Evolutionary conservation across 2,888 invertebrate species (phyloP), one percentile per base, ranked within the genome.

Genomic region (Reticulitermes lucifugus): DNA sequence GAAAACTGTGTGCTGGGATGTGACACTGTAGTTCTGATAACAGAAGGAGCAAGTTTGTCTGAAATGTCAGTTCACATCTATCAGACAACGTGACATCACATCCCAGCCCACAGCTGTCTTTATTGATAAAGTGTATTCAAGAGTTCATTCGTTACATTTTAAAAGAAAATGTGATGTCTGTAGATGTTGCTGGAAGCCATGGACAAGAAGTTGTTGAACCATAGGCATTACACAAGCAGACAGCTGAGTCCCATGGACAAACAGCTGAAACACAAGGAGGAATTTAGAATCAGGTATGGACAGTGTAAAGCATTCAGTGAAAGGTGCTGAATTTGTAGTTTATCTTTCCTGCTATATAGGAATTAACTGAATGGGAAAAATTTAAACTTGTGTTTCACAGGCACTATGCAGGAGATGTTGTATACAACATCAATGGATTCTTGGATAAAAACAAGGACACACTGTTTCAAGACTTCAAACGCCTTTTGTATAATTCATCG

Each of bases 371-470:
- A 4, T 55, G 5, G 14, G 14, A 55, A 55, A 12, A 55, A 55
- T 5, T 55, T 55, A 55, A 55, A 55, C 14, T 55, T 55, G 55
- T 65, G 9, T 65, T 77, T 21, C 22, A 46, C 46, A 94, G 94
- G 22, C 99, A 99, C 91, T 99, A 99, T 90, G 99, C 99, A 0
- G 99, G 99, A 7, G 98, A 98, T 89, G 99, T 99, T 51, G 96
- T 96, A 22, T 99, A 99, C 92, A 94, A 94, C 84, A 94, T 98
- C 29, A 93, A 93, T 22, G 98, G 98, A 0, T 99, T 99, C 92
- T 94, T 99, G 91, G 99, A 99, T 91, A 99, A 99, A 92, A 99
- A 99, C 92, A 98, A 96, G 91, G 99, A 99, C 91, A 96, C 97
- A 0, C 92, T 99, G 81, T 99, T 97, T 92, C 98, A 98, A 92